Conservation (phyloP, 2,888 invertebrate genomes). For the Neoitamus cyanurus region DNA sequence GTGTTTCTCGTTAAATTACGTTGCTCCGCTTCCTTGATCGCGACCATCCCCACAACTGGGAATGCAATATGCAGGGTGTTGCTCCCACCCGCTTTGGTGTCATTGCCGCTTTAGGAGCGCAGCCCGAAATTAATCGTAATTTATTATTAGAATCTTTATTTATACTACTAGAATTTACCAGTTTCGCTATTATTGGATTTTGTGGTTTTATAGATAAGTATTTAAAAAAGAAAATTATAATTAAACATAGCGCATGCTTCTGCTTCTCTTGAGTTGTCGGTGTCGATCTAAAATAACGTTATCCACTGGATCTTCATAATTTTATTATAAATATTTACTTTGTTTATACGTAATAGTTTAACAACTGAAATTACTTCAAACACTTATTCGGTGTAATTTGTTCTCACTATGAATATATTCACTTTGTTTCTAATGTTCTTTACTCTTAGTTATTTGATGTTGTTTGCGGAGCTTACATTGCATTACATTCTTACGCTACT, state of each 20-base stretch:
- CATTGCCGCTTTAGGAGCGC: background rate
- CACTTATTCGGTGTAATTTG: slow-evolving; percentile 40
- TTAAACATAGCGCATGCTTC: slow-evolving; percentile 45
- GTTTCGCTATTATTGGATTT: slow-evolving; percentile 43
- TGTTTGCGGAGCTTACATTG: slow-evolving; percentile 41
- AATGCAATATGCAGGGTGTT: background rate
- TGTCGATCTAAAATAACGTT: slow-evolving; percentile 52
- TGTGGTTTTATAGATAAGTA: slow-evolving; percentile 34
- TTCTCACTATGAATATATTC: slow-evolving; percentile 39
- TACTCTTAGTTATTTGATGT: slow-evolving; percentile 41
- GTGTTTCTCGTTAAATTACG: slow-evolving; percentile 20
- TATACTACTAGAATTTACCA: slow-evolving; percentile 33
- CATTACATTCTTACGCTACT: slow-evolving; percentile 42
- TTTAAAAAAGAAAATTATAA: slow-evolving; percentile 45
- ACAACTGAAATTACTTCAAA: slow-evolving; percentile 48
- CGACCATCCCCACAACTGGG: background rate
- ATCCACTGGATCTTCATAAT: slow-evolving; percentile 37
- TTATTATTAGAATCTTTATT: slow-evolving; percentile 45
- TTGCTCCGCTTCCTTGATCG: background rate
- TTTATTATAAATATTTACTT: slow-evolving; percentile 49
- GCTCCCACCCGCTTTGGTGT: background rate
- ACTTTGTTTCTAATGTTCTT: slow-evolving; percentile 33
- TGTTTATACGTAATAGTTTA: slow-evolving; percentile 46
- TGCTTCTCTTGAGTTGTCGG: slow-evolving; percentile 43
- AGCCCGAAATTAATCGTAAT: slow-evolving; percentile 25